Percentiles rank a stretch among this genome's conserved stretches.
Conservation (phyloP, 2,797 vertebrate species). For the Myotis planiceps region DNA sequence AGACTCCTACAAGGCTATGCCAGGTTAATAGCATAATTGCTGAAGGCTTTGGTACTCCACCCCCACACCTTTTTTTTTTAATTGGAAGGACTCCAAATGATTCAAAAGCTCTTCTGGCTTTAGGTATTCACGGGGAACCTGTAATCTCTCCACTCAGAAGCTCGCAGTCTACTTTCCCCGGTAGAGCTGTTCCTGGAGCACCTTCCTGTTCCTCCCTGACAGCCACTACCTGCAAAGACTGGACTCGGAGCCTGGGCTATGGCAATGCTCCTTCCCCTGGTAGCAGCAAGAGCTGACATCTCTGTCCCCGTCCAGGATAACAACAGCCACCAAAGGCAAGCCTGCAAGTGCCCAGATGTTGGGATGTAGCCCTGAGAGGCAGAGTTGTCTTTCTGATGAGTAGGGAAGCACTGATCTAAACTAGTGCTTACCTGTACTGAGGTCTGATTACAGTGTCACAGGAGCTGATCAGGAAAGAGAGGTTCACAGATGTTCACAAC, state of each 20-base stretch:
- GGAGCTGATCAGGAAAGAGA: not conserved
- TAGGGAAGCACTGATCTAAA: not conserved
- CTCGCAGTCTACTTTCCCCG: not conserved
- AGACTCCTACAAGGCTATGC: not conserved
- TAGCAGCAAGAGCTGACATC: not conserved
- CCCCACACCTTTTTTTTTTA: not conserved
- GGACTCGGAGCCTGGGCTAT: not conserved
- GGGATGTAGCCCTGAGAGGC: not conserved
- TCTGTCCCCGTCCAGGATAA: not conserved
- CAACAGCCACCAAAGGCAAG: not conserved
- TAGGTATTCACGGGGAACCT: not conserved
- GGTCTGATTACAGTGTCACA: not conserved
- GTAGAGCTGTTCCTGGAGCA: not conserved
- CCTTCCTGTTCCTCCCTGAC: not conserved
- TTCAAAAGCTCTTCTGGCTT: not conserved
- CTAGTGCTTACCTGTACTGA: not conserved
- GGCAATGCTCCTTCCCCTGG: not conserved
- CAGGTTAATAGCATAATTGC: constrained; percentile 17
- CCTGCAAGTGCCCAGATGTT: not conserved
- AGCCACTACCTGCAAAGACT: not conserved
- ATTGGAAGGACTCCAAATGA: not conserved
- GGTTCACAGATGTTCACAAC: not conserved
- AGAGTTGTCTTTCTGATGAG: not conserved
- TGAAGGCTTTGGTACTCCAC: not conserved
- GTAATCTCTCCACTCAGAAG: not conserved